A percentile compares a stretch with the other conserved stretches of the same genome.
Evolutionary conservation across 2,797 vertebrate species (phyloP).

Genomic region (Merluccius polli): DNA sequence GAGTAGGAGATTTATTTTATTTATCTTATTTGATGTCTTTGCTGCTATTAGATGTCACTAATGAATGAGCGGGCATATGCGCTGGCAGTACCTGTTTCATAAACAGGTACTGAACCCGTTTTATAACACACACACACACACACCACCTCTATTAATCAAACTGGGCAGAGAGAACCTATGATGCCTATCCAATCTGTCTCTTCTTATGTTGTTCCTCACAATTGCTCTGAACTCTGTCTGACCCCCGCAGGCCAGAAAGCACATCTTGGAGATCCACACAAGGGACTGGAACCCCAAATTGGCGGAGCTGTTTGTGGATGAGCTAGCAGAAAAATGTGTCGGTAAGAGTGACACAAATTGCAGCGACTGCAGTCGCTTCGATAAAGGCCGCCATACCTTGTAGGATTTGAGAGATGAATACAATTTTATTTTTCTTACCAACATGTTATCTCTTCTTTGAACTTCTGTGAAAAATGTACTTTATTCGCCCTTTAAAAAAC

Average conservation of each 20-base stretch:
- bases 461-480: too few relatives aligned
- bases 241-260: conserved; percentile 88
- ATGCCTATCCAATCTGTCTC: not conserved
- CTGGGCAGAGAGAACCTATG: not conserved
- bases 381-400: not conserved
- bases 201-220: not conserved
- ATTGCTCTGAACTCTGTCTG: not conserved
- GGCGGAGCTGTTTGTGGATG: conserved; percentile 89
- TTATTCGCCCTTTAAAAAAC: too few relatives aligned
- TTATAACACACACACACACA: not conserved
- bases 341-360: conserved; percentile 76
- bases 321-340: conserved; percentile 98
- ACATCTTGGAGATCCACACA: conserved; percentile 98
- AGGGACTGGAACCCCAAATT: conserved; percentile 96
- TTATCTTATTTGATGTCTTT: too few relatives aligned
- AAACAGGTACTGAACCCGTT: not conserved
- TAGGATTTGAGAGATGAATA: not conserved
- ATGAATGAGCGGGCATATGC: not conserved
- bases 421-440: too few relatives aligned
- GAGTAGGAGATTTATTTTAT: not conserved
- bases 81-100: not conserved
- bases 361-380: not conserved
- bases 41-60: not conserved
- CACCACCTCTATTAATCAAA: not conserved
- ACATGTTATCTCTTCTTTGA: too few relatives aligned